phyloP scores from a whole-genome alignment of 2,888 invertebrate genomes.

The Copidosoma aretas region DNA sequence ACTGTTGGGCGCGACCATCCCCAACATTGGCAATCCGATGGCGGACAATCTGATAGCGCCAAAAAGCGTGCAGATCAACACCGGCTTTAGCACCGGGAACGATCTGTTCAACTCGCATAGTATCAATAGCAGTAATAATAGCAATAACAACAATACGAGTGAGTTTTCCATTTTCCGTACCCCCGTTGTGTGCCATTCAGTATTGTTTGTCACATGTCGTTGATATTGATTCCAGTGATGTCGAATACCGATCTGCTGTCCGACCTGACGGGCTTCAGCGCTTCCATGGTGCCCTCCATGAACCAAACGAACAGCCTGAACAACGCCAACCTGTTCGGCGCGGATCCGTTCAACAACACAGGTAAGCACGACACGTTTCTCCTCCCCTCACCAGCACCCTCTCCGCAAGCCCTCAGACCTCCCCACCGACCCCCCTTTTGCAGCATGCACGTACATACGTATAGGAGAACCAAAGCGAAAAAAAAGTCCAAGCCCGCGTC shows the following conservation, averaged over 20 bases:
- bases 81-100: constrained; percentile 47
- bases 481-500: constrained; percentile 15
- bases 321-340: constrained; percentile 52
- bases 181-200: too few species aligned
- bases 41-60: constrained; percentile 49
- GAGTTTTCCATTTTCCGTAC: constrained; percentile 24
- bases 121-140: constrained; percentile 45
- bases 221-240: constrained; percentile 41
- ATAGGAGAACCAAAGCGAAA: constrained; percentile 7
- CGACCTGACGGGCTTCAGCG: constrained; percentile 62
- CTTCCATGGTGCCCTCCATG: constrained; percentile 46
- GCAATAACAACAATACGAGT: constrained; percentile 58
- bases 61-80: constrained; percentile 37
- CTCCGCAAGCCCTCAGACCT: neutral
- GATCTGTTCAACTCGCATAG: constrained; percentile 53
- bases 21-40: constrained; percentile 49
- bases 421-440: too few species aligned
- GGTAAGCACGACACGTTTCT: constrained; percentile 46
- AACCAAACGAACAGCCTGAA: constrained; percentile 50
- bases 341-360: constrained; percentile 45
- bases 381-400: neutral
- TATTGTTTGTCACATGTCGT: constrained; percentile 3
- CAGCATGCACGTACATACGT: constrained; percentile 28
- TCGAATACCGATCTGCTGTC: constrained; percentile 63
- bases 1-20: constrained; percentile 48